phyloP scores from a whole-genome alignment of 2,888 invertebrate species.

The Drosophila falleni region DNA sequence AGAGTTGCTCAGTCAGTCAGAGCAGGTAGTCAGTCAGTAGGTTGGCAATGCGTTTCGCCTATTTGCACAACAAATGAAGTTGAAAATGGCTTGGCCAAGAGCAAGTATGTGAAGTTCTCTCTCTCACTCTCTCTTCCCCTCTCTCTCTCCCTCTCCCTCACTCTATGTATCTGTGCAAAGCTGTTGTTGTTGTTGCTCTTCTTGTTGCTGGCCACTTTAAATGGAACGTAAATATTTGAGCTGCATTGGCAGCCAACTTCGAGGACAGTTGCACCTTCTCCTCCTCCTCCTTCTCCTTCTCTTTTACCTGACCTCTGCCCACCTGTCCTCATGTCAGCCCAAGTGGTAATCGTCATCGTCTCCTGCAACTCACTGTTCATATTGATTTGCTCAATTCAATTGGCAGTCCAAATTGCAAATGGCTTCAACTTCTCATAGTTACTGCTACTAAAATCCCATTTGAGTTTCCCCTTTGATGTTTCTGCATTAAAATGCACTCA shows the following conservation, averaged over 20 bases:
- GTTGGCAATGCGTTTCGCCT: conserved; percentile 65
- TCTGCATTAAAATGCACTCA: conserved; percentile 12
- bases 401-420: conserved; percentile 38
- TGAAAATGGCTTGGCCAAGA: conserved; percentile 64
- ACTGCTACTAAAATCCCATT: conserved; percentile 27
- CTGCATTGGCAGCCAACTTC: conserved; percentile 52
- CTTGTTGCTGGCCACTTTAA: conserved; percentile 62
- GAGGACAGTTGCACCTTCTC: conserved; percentile 37
- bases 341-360: conserved; percentile 41
- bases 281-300: not conserved
- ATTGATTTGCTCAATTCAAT: conserved; percentile 66
- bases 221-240: conserved; percentile 80
- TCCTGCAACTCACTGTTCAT: conserved; percentile 17
- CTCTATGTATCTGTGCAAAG: conserved; percentile 1
- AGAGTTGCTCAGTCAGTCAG: conserved; percentile 2
- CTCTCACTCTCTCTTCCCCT: not conserved
- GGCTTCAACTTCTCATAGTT: conserved; percentile 30
- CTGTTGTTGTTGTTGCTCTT: conserved; percentile 21
- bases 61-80: conserved; percentile 80
- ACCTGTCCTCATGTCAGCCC: conserved; percentile 13
- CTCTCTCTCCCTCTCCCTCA: not conserved
- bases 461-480: not conserved
- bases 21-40: conserved; percentile 28
- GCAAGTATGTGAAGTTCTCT: conserved; percentile 18
- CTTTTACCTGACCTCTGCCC: conserved; percentile 4